Evolutionary conservation across 2,888 invertebrate genomes (phyloP), one percentile per base, ranked within the genome.

Genomic region (Reticulitermes lucifugus): DNA sequence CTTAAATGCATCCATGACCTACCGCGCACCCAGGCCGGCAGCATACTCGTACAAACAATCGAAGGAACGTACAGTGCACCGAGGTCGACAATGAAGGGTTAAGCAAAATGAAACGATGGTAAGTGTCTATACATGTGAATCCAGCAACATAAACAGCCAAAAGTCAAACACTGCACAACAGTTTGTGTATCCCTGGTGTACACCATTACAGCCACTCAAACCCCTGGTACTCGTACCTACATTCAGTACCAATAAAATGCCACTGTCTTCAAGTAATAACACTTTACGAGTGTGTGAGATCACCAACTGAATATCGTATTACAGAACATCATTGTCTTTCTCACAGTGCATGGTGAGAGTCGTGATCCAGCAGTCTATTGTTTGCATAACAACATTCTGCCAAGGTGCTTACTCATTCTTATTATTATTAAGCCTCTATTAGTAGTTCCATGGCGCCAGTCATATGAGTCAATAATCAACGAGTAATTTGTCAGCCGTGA

Each of bases 201-300:
- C 14, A 41, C 35, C 21, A 73, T 73, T 35, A 73, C 41, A 41
- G 73, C 73, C 41, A 73, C 29, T 29, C n/a, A n/a, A 65, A 25
- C n/a, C 5, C 65, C 41, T 35, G 35, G 35, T 35, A 18, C 41
- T 21, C 41, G 73, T 73, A 73, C 73, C 73, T 73, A 41, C 73
- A 73, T 73, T 9, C 41, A 41, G 73, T 65, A 65, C 65, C 65
- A 25, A 35, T 18, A 18, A 73, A 73, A 73, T 41, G 73, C 41
- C 41, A 73, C 35, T 73, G 73, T 41, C 73, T 73, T 73, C 73
- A 73, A 29, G 73, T 73, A 73, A 73, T 73, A 73, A 73, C 73
- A 73, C 21, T 73, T 73, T 73, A 73, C 73, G 73, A 73, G 73
- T 73, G 35, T 73, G 73, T 41, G 35, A 73, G 73, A 41, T 41